A percentile compares a stretch with the other conserved stretches of the same genome.
phyloP scores from a whole-genome alignment of 2,797 vertebrate genomes.

The Gymnodraco acuticeps region DNA sequence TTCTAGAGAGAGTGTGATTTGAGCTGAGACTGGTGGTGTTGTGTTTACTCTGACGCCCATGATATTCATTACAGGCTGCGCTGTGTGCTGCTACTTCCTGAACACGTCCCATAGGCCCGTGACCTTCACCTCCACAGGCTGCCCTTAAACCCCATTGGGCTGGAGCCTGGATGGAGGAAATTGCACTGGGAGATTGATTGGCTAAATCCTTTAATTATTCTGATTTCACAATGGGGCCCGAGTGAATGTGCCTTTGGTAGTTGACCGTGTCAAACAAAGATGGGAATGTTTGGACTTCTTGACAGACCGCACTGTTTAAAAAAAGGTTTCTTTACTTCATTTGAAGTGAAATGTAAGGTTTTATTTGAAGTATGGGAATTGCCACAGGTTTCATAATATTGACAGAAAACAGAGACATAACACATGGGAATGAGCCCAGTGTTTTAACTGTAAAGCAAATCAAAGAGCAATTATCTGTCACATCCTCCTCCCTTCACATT shows the following conservation, averaged over 20 bases:
- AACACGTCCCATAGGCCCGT: constrained; percentile 81
- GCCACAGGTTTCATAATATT: constrained; percentile 68
- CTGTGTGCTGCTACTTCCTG: constrained; percentile 84
- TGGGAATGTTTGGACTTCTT: constrained; percentile 51
- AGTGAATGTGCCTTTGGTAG: constrained; percentile 53
- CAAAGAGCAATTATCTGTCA: constrained; percentile 71
- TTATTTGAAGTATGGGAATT: constrained; percentile 59
- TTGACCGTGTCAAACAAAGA: constrained; percentile 59
- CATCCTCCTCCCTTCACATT: constrained; percentile 61
- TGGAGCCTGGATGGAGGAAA: constrained; percentile 81
- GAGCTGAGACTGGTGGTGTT: constrained; percentile 70
- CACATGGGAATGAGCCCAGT: constrained; percentile 43
- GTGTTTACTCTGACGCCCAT: constrained; percentile 82
- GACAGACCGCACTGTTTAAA: constrained; percentile 14
- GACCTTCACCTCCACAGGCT: constrained; percentile 83
- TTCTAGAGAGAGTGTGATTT: constrained; percentile 64
- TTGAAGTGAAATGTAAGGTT: constrained; percentile 58
- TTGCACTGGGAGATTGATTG: constrained; percentile 80
- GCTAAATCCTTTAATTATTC: constrained; percentile 83
- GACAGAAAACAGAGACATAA: constrained; percentile 54
- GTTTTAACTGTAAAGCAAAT: constrained; percentile 68
- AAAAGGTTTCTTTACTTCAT: constrained; percentile 14
- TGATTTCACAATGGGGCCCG: constrained; percentile 72
- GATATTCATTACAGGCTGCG: constrained; percentile 85
- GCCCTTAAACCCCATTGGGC: constrained; percentile 77